These are phyloP conservation scores for Pterocles burchelli DNA, from an alignment of 2,113 vertebrate species.

Conservation along the genomic window DNA sequence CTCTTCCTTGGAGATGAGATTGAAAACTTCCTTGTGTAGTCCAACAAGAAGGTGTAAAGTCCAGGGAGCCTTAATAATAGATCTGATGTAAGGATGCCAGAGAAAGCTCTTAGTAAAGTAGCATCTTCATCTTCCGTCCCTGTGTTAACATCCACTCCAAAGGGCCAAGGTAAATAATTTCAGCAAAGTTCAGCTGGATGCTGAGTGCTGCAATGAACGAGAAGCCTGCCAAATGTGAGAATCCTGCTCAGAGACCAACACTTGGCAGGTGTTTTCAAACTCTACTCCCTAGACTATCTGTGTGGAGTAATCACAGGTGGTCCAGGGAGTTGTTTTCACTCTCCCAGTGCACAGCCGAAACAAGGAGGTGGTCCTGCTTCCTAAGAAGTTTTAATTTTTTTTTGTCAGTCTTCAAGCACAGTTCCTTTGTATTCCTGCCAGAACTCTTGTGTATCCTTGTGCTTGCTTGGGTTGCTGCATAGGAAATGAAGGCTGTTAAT, in stretches of 20 bases:
- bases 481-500: constrained; percentile 64
- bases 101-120: not conserved
- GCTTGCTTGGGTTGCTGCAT: constrained; percentile 50
- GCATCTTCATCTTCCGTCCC: not conserved
- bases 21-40: not conserved
- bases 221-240: not conserved
- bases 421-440: constrained; percentile 61
- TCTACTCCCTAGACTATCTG: not conserved
- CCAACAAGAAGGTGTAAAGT: not conserved
- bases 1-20: not conserved
- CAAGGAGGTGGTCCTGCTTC: constrained; percentile 25
- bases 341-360: constrained; percentile 27
- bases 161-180: not conserved
- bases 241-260: not conserved
- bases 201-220: not conserved
- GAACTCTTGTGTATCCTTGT: constrained; percentile 20
- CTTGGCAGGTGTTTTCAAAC: constrained; percentile 40
- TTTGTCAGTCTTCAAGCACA: constrained; percentile 53
- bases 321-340: constrained; percentile 38
- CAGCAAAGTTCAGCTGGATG: not conserved
- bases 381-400: constrained; percentile 54
- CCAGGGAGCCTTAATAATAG: not conserved
- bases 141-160: not conserved
- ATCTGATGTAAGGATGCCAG: not conserved
- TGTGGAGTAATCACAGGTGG: constrained; percentile 31